Evolutionary conservation across 2,113 vertebrate species (phyloP).

Genomic region (Tachuris rubrigastra): DNA sequence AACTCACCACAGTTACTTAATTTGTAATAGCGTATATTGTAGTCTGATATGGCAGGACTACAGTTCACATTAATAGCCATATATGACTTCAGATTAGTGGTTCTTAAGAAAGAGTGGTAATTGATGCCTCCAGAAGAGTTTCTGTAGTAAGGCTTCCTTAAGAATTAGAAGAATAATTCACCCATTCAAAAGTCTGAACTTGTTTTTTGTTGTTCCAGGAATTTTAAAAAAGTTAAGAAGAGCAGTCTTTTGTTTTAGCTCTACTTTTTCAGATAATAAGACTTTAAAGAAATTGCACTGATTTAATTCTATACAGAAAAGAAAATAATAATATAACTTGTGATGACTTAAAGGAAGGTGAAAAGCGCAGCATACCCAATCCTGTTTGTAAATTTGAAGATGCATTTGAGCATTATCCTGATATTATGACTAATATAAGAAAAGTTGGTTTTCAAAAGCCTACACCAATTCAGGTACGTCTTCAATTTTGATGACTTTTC

Average conservation of each 20-base stretch:
- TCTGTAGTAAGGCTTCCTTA: not conserved
- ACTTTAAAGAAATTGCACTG: not conserved
- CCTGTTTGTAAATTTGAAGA: slow-evolving; percentile 88
- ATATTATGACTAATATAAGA: slow-evolving; percentile 88
- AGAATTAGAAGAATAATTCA: not conserved
- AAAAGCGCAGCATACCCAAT: slow-evolving; percentile 85
- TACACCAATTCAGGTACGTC: slow-evolving; percentile 93
- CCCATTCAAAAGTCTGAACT: not conserved
- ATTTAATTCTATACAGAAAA: slow-evolving; percentile 76
- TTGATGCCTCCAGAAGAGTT: not conserved
- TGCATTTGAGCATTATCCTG: slow-evolving; percentile 85
- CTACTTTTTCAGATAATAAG: not conserved
- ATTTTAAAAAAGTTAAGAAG: not conserved
- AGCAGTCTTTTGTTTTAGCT: not conserved
- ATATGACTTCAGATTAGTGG: not conserved
- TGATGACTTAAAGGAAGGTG: slow-evolving; percentile 86
- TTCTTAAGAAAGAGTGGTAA: not conserved
- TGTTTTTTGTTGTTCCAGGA: not conserved
- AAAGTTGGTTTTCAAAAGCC: slow-evolving; percentile 88
- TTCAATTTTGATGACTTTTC: not conserved
- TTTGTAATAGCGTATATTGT: not conserved
- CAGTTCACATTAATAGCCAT: not conserved
- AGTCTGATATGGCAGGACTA: not conserved
- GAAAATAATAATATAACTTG: slow-evolving; percentile 91
- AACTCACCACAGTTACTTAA: not conserved